Evolutionary conservation across 2,888 invertebrate species (phyloP).

Genomic region (Orgyia antiqua): DNA sequence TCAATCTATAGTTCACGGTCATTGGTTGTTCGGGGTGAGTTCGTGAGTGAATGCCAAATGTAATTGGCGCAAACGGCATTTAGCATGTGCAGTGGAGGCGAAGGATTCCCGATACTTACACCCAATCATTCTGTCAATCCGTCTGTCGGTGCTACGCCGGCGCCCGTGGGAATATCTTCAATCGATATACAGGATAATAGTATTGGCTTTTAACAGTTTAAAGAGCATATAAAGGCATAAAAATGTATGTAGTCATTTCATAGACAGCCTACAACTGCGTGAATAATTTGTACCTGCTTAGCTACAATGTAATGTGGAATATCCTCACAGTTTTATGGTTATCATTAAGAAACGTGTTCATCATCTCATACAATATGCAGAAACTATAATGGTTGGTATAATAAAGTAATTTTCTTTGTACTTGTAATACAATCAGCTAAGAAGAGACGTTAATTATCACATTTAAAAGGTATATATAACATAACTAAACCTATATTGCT

Average conservation of each 20-base stretch:
- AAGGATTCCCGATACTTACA: slow-evolving; percentile 51
- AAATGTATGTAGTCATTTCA: slow-evolving; percentile 1
- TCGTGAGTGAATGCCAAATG: slow-evolving; percentile 63
- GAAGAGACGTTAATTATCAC: too few relatives aligned
- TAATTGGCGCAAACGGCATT: slow-evolving; percentile 52
- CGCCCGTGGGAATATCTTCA: slow-evolving; percentile 52
- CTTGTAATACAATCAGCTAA: too few relatives aligned
- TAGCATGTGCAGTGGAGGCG: slow-evolving; percentile 46
- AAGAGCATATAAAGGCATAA: slow-evolving; percentile 8
- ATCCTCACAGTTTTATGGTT: background rate
- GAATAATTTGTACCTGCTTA: slow-evolving; percentile 1
- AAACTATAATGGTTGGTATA: background rate
- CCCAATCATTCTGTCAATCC: slow-evolving; percentile 69
- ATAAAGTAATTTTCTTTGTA: background rate
- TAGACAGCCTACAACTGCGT: background rate
- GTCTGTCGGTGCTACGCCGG: slow-evolving; percentile 33
- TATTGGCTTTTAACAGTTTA: slow-evolving; percentile 21
- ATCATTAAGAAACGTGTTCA: background rate
- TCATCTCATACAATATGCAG: background rate
- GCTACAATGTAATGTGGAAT: background rate
- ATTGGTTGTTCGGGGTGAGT: slow-evolving; percentile 34
- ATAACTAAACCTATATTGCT: too few relatives aligned
- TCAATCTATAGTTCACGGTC: too few relatives aligned
- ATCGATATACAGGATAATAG: slow-evolving; percentile 30
- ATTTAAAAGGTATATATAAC: too few relatives aligned